Base-by-base conservation (phyloP, 1,140 invertebrate species). In the Drosophila kepulauana region DNA sequence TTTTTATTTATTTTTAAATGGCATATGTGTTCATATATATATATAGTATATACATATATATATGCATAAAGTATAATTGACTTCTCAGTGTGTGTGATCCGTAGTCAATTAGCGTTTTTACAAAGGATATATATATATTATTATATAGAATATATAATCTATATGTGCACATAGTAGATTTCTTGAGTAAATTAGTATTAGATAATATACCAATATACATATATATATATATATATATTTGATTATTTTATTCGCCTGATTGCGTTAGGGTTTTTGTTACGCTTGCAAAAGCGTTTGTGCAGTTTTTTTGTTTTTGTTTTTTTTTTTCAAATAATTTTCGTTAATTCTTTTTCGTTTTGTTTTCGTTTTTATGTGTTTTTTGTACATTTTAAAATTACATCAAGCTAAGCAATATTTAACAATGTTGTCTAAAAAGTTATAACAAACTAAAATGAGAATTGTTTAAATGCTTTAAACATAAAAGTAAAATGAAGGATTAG, bases 331-430 rank as follows among this genome's bases (percentile, higher is more conserved):
- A 45, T 51, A 1, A 38, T 8, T 38, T 35, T 35, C 11, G 13
- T 33, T 15, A 46, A 15, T 56, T 15, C 5, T 5, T 15, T 38
- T 56, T 56, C 6, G 45, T 46, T 56, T 16, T 10, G 7, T 43
- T 35, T 5, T 33, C 5, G 35, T 11, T 38, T 38, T 25, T 51
- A 8, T 25, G 20, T 25, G 20, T 25, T 25, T 61, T 48, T 68
- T 74, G 43, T 73, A 76, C 64, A 79, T 74, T 59, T 64, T 56
- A 59, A 64, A 54, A 63, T 45, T 65, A 61, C 68, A 70, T 66
- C 46, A 79, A 77, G 79, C 73, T 82, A 81, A 88, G 76, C 80
- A 89, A 80, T 84, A 82, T 89, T 75, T 88, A 88, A 88, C 85
- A 88, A 88, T 80, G 74, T 78, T 56, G 33, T 56, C 73, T 88